These are phyloP conservation scores for Stenotaenia linearis DNA, from an alignment of 2,888 invertebrate species.

Conservation along the genomic window DNA sequence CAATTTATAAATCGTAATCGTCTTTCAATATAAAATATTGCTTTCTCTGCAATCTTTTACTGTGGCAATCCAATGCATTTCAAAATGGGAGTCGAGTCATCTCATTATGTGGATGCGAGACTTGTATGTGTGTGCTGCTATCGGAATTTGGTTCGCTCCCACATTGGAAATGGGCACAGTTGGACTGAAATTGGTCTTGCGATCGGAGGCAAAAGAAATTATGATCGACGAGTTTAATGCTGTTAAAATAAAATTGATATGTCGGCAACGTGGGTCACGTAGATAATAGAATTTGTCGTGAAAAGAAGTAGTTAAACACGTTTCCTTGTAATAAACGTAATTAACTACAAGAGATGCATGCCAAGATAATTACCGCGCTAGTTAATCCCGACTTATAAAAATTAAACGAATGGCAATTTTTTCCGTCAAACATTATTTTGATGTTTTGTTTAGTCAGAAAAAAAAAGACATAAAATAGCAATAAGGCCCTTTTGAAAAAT, in stretches of 20 bases:
- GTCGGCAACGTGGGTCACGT: background rate
- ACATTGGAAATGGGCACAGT: conserved; percentile 10
- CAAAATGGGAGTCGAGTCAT: conserved; percentile 21
- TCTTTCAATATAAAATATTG: background rate
- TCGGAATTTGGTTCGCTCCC: conserved; percentile 15
- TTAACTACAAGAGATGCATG: background rate
- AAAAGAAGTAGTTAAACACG: background rate
- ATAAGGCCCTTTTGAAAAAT: background rate
- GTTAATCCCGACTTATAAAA: background rate
- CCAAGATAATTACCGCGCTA: background rate
- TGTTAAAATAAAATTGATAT: background rate
- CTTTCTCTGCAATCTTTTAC: background rate
- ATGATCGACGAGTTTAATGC: conserved; percentile 7
- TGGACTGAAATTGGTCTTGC: conserved; percentile 17
- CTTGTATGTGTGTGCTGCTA: conserved; percentile 4
- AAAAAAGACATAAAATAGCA: background rate
- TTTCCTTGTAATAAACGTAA: background rate
- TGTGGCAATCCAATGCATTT: background rate
- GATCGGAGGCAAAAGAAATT: conserved; percentile 16
- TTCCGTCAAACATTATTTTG: too few relatives aligned
- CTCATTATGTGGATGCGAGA: conserved; percentile 6
- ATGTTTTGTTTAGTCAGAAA: background rate
- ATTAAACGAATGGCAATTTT: background rate
- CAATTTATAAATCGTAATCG: background rate
- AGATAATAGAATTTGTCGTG: background rate